Conservation (phyloP, 1,140 invertebrate genomes). For the Bombyx mori region ASM3026992v2 NC_085125.1:6152501-6153000, state of each 20-base stretch:
- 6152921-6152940: background rate
- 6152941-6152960: background rate
- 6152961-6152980: background rate
- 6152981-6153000: too few relatives aligned
- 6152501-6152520: too few relatives aligned
- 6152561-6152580: too few relatives aligned
- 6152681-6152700: too few relatives aligned
- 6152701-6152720: too few relatives aligned
- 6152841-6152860: constrained; percentile 18
- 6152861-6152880: constrained; percentile 20
- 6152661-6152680: too few relatives aligned
- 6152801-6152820: constrained; percentile 27
- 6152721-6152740: constrained; percentile 1
- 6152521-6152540: too few relatives aligned
- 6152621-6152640: too few relatives aligned
- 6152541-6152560: too few relatives aligned
- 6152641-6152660: too few relatives aligned
- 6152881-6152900: constrained; percentile 5
- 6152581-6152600: too few relatives aligned
- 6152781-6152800: constrained; percentile 12
- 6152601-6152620: too few relatives aligned
- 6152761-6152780: constrained; percentile 11
- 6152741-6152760: constrained; percentile 7
- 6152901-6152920: background rate
- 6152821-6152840: constrained; percentile 31